Percentiles rank a stretch among this genome's conserved stretches.
Conservation (phyloP, 2,797 vertebrate species). For the Corythornis leucogaster region DNA sequence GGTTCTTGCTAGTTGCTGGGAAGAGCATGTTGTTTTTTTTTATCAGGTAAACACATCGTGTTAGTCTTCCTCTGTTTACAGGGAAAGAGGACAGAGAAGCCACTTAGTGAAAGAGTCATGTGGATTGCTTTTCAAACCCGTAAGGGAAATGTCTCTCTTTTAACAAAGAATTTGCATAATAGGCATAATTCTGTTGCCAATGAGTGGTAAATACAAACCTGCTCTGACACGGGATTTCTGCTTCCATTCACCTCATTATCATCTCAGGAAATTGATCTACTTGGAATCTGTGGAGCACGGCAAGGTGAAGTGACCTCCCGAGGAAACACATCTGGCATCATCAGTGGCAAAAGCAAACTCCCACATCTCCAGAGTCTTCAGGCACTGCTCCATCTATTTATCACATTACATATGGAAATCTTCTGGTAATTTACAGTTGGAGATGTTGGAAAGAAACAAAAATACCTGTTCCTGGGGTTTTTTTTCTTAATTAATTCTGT, state of each 20-base stretch:
- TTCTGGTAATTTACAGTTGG: neutral
- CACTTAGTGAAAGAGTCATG: neutral
- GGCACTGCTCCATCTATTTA: neutral
- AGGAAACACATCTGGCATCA: neutral
- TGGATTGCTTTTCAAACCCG: neutral
- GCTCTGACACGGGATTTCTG: neutral
- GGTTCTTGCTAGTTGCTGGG: slow-evolving; percentile 39
- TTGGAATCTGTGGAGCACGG: neutral
- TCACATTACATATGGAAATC: neutral
- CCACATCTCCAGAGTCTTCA: neutral
- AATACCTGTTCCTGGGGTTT: accelerated
- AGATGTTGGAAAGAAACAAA: neutral
- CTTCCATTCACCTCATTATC: neutral
- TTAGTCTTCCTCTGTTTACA: slow-evolving; percentile 22
- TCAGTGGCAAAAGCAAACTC: neutral
- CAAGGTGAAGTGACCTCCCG: neutral
- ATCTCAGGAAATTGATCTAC: neutral
- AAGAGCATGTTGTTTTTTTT: slow-evolving; percentile 5
- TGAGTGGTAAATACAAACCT: neutral
- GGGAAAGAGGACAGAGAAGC: neutral
- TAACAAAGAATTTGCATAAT: neutral
- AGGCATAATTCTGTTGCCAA: neutral
- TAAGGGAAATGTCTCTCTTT: neutral
- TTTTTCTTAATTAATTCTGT: neutral
- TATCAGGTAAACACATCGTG: slow-evolving; percentile 26